Conservation (phyloP, 2,888 invertebrate species). For the Allophyes oxyacanthae region DNA sequence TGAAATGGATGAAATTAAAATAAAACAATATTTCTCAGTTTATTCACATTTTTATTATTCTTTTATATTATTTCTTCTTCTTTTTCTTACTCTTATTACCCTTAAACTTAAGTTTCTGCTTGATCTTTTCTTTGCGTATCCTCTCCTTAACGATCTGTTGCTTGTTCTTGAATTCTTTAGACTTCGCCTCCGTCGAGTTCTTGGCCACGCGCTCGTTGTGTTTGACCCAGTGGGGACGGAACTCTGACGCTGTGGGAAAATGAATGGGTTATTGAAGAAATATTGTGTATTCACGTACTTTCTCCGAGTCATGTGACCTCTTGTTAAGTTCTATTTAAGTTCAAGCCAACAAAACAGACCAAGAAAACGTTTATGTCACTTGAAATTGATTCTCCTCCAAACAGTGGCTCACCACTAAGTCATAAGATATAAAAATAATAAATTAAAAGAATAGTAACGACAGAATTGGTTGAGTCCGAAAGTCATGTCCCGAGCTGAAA, state of each 20-base stretch:
- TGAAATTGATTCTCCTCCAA: too few species aligned
- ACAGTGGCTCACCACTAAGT: too few species aligned
- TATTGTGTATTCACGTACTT: too few species aligned
- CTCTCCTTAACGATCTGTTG: constrained; percentile 94
- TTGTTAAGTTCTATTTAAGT: too few species aligned
- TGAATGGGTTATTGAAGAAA: not conserved
- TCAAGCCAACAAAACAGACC: too few species aligned
- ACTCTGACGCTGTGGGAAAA: constrained; percentile 80
- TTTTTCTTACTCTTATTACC: constrained; percentile 75
- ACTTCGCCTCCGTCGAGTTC: constrained; percentile 73
- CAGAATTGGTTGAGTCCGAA: too few species aligned
- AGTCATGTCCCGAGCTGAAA: too few species aligned
- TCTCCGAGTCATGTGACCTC: too few species aligned
- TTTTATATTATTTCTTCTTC: constrained; percentile 62
- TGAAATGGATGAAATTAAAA: too few species aligned
- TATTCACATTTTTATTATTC: not conserved
- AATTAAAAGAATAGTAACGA: too few species aligned
- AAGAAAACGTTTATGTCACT: too few species aligned
- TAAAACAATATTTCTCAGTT: not conserved
- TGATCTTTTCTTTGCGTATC: constrained; percentile 90
- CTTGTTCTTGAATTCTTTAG: constrained; percentile 91
- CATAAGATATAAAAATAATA: too few species aligned
- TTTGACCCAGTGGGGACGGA: constrained; percentile 93
- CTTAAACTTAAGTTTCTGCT: constrained; percentile 85
- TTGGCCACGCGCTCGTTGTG: constrained; percentile 91